phyloP scores from a whole-genome alignment of 2,113 vertebrate genomes.

The Crotalus helleri region DNA sequence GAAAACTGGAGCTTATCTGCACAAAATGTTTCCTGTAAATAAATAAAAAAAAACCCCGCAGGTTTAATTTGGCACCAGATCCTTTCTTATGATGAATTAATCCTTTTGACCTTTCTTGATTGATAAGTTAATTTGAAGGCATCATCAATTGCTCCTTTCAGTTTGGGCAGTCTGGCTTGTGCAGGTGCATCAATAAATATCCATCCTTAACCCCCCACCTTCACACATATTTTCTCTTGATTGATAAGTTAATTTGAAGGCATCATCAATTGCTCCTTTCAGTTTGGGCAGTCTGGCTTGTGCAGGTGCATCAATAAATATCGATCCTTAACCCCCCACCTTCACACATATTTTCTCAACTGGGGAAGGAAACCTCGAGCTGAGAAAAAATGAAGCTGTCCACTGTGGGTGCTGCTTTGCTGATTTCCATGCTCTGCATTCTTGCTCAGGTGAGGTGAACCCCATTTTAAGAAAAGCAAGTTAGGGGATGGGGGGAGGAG shows the following conservation, averaged over 20 bases:
- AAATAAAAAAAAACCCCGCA: background rate
- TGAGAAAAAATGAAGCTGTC: background rate
- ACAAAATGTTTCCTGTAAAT: background rate
- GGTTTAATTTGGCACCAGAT: background rate
- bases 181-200: background rate
- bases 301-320: background rate
- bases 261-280: background rate
- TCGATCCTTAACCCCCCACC: accelerated
- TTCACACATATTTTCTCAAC: background rate
- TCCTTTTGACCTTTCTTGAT: background rate
- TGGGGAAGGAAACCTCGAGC: background rate
- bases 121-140: background rate
- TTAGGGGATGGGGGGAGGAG: background rate
- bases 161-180: background rate
- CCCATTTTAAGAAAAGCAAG: background rate
- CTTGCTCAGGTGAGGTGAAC: background rate
- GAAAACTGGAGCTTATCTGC: background rate
- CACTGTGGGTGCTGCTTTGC: background rate
- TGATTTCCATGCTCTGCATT: background rate
- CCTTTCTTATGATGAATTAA: background rate
- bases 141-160: background rate
- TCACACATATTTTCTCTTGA: background rate
- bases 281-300: background rate
- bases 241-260: too few relatives aligned
- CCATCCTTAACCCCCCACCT: background rate